These are phyloP conservation scores for Nettapus auritus DNA, from an alignment of 2,113 vertebrate species.

Conservation along the genomic window DNA sequence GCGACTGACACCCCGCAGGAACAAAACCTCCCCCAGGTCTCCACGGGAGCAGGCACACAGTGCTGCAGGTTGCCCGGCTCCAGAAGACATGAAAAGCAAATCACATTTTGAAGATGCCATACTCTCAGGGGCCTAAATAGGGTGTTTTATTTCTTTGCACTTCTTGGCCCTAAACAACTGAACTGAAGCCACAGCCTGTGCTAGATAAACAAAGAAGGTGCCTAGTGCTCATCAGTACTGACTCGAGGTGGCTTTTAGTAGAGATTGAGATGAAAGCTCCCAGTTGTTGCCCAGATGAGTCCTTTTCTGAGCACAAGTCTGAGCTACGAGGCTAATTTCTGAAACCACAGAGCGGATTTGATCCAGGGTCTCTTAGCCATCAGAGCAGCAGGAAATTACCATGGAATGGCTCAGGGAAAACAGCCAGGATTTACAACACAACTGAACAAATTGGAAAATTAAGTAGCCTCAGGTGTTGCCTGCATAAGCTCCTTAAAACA, in stretches of 20 bases:
- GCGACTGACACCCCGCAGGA: fast-evolving
- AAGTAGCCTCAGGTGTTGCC: background rate
- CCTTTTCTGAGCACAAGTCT: background rate
- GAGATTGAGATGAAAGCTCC: background rate
- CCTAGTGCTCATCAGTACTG: background rate
- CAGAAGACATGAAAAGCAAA: background rate
- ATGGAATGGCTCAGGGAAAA: background rate
- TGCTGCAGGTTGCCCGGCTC: background rate
- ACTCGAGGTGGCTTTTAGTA: background rate
- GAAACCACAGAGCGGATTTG: background rate
- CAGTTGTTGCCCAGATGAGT: background rate
- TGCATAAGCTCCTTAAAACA: background rate
- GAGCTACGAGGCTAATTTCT: background rate
- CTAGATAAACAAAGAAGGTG: background rate
- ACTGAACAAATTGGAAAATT: background rate
- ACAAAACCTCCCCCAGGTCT: background rate
- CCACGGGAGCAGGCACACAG: fast-evolving
- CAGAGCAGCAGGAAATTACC: background rate
- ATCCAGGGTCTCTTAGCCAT: background rate
- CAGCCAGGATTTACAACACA: background rate
- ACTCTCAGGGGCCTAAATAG: too few relatives aligned
- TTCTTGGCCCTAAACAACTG: background rate
- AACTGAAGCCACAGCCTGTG: background rate
- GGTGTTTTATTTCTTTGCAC: background rate
- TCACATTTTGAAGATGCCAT: background rate